Conservation (phyloP, 2,113 vertebrate genomes). For the Bambusicola thoracicus region DNA sequence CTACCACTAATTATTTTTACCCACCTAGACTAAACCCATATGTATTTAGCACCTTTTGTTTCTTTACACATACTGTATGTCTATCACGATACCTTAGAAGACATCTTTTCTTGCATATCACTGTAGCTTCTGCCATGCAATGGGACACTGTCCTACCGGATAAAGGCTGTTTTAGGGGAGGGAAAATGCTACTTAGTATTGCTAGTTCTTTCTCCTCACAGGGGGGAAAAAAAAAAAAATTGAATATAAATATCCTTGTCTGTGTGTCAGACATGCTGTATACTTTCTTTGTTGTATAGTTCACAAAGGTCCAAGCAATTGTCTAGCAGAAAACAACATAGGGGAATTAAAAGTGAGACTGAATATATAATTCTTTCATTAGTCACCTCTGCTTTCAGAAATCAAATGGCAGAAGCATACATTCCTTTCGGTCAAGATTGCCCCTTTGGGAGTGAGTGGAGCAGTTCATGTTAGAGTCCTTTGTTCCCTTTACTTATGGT, state of each 20-base stretch:
- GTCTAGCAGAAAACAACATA: not conserved
- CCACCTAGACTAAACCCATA: not conserved
- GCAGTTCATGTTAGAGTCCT: slow-evolving; percentile 52
- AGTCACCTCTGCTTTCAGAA: slow-evolving; percentile 51
- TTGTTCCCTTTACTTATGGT: slow-evolving; percentile 66
- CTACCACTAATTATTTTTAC: not conserved
- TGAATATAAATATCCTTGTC: slow-evolving; percentile 1
- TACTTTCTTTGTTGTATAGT: slow-evolving; percentile 28
- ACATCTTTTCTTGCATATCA: not conserved
- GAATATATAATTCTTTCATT: slow-evolving; percentile 37
- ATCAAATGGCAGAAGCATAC: slow-evolving; percentile 54
- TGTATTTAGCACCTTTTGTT: slow-evolving; percentile 19
- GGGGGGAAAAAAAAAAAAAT: not conserved
- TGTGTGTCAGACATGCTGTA: not conserved
- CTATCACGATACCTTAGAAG: not conserved
- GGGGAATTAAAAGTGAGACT: slow-evolving; percentile 1
- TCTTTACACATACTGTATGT: not conserved
- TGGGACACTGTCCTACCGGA: not conserved
- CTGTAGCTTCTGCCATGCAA: not conserved
- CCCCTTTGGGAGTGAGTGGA: slow-evolving; percentile 59
- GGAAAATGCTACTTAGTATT: not conserved
- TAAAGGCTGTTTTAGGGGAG: not conserved
- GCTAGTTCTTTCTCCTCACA: not conserved
- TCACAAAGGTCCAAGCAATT: slow-evolving; percentile 13
- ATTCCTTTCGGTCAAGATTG: slow-evolving; percentile 59